Evolutionary conservation across 2,888 invertebrate genomes (phyloP), one percentile per base, ranked within the genome.

Genomic region (Falcaria lacertinaria): DNA sequence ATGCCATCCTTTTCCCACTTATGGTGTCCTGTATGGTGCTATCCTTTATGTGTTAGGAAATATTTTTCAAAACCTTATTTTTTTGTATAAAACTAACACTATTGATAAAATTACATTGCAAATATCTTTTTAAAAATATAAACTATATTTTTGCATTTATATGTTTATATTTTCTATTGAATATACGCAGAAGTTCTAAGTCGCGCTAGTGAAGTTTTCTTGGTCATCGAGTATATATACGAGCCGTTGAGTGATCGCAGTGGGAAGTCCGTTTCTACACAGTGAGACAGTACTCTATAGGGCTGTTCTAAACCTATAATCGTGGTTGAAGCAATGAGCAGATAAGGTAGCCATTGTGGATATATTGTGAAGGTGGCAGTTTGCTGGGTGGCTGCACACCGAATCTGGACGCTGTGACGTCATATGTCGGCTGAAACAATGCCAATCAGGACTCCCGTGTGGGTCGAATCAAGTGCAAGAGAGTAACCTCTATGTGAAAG

Each of bases 211-310:
- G 45, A 57, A 50, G 41, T 70, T 69, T 64, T 62, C 37, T 8
- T 6, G 19, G 8, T 2, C 13, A 1, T 19, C 33, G 53, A 6
- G 50, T 33, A 54, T 64, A 63, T 52, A 64, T 64, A 64, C 38
- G 44, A 25, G 4, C n/a, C 32, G 14, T 38, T 13, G 14, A 6
- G 1, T 0, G 0, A 0, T 0, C 0, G 0, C 0, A 0, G 0
- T 15, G 57, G 72, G 66, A 69, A 69, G 73, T 71, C 73, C 73
- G 69, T 72, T 67, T 73, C 74, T 75, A 71, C 70, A 63, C 69
- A 71, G 73, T 50, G 33, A 48, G 28, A 36, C 57, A 67, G 74
- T 68, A 43, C 47, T 47, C 38, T n/a, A n/a, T n/a, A n/a, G n/a
- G n/a, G n/a, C n/a, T n/a, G n/a, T n/a, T n/a, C n/a, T n/a, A n/a